These are phyloP conservation scores for Enteromius viviparus DNA, from an alignment of 2,797 vertebrate genomes.

Conservation along the genomic window DNA sequence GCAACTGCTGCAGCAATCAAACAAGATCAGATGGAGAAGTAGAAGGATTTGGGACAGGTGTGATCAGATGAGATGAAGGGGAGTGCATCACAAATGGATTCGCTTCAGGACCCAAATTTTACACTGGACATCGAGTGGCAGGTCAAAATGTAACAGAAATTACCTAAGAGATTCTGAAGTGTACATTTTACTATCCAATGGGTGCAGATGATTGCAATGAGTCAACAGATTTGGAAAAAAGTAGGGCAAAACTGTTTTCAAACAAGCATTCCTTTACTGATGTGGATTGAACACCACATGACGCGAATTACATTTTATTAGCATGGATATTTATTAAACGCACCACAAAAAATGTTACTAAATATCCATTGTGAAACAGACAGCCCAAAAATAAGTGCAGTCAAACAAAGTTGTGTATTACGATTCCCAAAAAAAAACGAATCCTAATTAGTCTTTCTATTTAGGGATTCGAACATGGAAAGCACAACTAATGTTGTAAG, in stretches of 20 bases:
- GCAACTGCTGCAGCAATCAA: slow-evolving; percentile 9
- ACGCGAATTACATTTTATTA: not conserved
- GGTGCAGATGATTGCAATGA: not conserved
- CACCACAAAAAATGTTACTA: not conserved
- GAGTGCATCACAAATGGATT: not conserved
- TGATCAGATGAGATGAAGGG: slow-evolving; percentile 16
- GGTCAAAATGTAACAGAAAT: not conserved
- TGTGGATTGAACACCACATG: not conserved
- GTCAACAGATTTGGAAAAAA: not conserved
- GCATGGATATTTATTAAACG: not conserved
- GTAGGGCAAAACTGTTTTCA: not conserved
- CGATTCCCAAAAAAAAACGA: not conserved
- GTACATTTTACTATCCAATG: not conserved
- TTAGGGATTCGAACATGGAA: not conserved
- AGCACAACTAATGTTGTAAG: not conserved
- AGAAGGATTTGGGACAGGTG: slow-evolving; percentile 51
- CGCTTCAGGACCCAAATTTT: not conserved
- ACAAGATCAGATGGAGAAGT: slow-evolving; percentile 17
- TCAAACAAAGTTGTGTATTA: not conserved
- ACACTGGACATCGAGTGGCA: slow-evolving; percentile 8
- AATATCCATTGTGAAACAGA: not conserved
- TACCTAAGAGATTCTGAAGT: not conserved
- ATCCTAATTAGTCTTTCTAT: not conserved
- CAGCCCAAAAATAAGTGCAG: not conserved
- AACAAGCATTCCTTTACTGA: not conserved